A percentile compares a stretch with the other conserved stretches of the same genome.
Conservation (phyloP, 2,113 vertebrate species). For the Trichomycterus rosablanca region DNA sequence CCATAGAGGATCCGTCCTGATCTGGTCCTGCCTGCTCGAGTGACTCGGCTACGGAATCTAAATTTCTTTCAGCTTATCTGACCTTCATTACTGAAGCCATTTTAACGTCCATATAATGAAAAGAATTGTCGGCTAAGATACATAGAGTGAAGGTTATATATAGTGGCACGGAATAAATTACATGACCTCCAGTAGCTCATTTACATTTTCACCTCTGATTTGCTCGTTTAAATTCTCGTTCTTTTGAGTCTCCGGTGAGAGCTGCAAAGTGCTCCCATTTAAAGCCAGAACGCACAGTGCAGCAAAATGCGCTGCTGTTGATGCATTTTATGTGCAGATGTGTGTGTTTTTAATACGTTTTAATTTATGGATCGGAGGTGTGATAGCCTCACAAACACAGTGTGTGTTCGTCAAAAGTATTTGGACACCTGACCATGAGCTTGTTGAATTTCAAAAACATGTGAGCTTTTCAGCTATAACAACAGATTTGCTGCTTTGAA, state of each 20-base stretch:
- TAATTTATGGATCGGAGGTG: too few species aligned
- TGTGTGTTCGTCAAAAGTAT: too few species aligned
- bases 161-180: neutral
- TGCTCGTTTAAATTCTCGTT: neutral
- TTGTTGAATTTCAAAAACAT: too few species aligned
- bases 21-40: neutral
- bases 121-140: neutral
- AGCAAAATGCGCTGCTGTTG: too few species aligned
- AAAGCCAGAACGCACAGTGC: too few species aligned
- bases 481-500: too few species aligned
- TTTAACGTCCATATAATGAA: neutral
- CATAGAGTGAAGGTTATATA: neutral
- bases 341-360: too few species aligned
- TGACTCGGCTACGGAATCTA: neutral
- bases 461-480: too few species aligned
- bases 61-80: neutral
- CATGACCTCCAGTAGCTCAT: neutral
- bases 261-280: too few species aligned
- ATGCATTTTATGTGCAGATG: too few species aligned
- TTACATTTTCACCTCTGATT: neutral
- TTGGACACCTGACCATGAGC: too few species aligned
- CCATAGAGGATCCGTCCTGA: neutral
- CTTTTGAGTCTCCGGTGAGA: neutral
- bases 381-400: too few species aligned
- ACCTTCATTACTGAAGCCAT: constrained; percentile 2